Conservation (phyloP, 2,797 vertebrate genomes). For the Poeciliopsis gracilis region DNA sequence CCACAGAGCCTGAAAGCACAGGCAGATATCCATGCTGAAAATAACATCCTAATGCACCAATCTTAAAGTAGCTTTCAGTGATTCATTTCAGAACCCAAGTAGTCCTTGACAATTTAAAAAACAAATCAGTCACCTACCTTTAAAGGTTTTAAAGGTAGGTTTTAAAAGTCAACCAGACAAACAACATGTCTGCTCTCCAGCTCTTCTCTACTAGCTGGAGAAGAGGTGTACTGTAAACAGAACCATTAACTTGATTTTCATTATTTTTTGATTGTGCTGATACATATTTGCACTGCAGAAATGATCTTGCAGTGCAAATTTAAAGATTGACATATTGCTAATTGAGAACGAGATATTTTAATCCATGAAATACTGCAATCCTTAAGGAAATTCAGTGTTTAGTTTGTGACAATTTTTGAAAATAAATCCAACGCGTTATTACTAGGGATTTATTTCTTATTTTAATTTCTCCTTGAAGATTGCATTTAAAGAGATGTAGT, state of each 20-base stretch:
- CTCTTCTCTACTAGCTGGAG: not conserved
- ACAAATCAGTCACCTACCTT: too few relatives aligned
- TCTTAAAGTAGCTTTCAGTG: not conserved
- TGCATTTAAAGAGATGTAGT: not conserved
- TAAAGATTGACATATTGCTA: not conserved
- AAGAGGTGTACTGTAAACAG: not conserved
- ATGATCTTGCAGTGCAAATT: not conserved
- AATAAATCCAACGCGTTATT: not conserved
- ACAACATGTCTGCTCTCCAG: too few relatives aligned
- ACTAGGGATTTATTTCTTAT: not conserved
- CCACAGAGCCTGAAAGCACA: slow-evolving; percentile 84
- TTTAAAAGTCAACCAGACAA: not conserved
- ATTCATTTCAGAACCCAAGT: not conserved
- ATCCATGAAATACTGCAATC: not conserved
- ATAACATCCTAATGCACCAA: not conserved
- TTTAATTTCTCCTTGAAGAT: not conserved
- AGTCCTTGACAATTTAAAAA: not conserved
- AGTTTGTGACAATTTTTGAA: not conserved
- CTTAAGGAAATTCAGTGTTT: not conserved
- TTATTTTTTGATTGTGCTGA: not conserved
- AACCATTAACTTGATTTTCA: not conserved
- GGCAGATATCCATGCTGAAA: not conserved
- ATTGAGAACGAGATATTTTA: not conserved
- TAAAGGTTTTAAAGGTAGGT: not conserved
- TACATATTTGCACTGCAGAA: not conserved